These are phyloP conservation scores for Biston betularia DNA, from an alignment of 2,888 invertebrate genomes.

Conservation along the genomic window DNA sequence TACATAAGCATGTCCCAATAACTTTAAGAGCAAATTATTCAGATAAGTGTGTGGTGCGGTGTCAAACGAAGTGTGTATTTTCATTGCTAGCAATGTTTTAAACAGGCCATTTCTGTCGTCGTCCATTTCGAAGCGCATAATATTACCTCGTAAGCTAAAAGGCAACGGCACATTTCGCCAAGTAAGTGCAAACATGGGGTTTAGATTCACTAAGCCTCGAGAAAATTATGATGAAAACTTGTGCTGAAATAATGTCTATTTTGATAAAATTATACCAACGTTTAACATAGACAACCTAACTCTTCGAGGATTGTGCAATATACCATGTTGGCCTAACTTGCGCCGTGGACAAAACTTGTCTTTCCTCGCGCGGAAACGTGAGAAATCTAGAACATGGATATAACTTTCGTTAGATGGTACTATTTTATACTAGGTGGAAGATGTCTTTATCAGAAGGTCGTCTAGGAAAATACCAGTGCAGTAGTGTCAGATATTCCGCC, in stretches of 20 bases:
- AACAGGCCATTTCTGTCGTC: conserved; percentile 20
- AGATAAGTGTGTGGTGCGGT: conserved; percentile 1
- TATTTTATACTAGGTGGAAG: too few species aligned
- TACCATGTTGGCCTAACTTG: too few species aligned
- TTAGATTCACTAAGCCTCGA: conserved; percentile 3
- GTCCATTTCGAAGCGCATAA: conserved; percentile 16
- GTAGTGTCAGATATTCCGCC: too few species aligned
- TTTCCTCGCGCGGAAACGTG: too few species aligned
- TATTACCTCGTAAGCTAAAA: conserved; percentile 15
- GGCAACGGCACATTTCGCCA: conserved; percentile 26
- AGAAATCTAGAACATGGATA: too few species aligned
- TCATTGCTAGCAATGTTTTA: conserved; percentile 24
- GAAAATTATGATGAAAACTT: background rate
- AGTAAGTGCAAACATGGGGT: conserved; percentile 16
- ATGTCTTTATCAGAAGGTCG: too few species aligned
- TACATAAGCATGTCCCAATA: background rate
- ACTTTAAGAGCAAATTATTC: conserved; percentile 11
- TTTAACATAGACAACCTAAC: too few species aligned
- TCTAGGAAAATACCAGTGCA: too few species aligned
- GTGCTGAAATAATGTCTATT: background rate
- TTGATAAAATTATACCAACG: too few species aligned
- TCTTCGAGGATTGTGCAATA: too few species aligned
- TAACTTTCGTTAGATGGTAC: too few species aligned
- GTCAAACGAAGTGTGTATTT: conserved; percentile 12
- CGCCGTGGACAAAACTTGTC: too few species aligned